Evolutionary conservation across 2,888 invertebrate species (phyloP), one percentile per base, ranked within the genome.

Genomic region (Pseudococcus longispinus): DNA sequence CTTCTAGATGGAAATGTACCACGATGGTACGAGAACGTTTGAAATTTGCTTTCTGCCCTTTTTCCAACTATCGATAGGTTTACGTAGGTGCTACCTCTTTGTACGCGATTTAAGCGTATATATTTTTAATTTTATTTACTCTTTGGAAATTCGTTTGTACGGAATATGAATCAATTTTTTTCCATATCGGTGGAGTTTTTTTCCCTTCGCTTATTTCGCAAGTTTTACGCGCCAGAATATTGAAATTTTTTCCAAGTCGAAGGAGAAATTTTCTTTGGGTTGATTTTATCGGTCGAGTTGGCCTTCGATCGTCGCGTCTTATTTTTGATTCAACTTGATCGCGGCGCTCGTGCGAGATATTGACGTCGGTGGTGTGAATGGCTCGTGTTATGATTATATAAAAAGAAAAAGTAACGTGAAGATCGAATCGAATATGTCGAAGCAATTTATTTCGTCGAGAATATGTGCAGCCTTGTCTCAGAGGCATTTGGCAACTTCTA

Each of bases 61-160:
- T 51, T 23, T 55, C 55, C 20, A 23, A 9, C 51, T 20, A 55
- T 55, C 20, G 20, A 55, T 55, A 55, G 55, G 55, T 55, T 51
- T 18, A 32, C 32, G 32, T 32, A 18, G 18, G 51, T 51, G 2
- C n/a, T 8, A 20, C 23, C 15, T 70, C n/a, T 70, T 26, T 70
- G 29, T 70, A 29, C 70, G 29, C 70, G 70, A 70, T 70, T 70
- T 70, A 18, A 70, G 70, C 70, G 29, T 70, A 29, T 70, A 70
- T 70, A 70, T 29, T 70, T 55, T 55, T 55, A 20, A 55, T 55
- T 55, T 70, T 70, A 70, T 70, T 70, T 70, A 70, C 70, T 70
- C 70, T 70, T 55, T 55, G 20, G 15, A 70, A 70, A 29, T 70
- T 70, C 70, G 70, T 70, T 70, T 70, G 70, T 70, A 18, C 26